Evolutionary conservation across 2,888 invertebrate genomes (phyloP), one percentile per base, ranked within the genome.

Genomic region (Parnassius mnemosyne): DNA sequence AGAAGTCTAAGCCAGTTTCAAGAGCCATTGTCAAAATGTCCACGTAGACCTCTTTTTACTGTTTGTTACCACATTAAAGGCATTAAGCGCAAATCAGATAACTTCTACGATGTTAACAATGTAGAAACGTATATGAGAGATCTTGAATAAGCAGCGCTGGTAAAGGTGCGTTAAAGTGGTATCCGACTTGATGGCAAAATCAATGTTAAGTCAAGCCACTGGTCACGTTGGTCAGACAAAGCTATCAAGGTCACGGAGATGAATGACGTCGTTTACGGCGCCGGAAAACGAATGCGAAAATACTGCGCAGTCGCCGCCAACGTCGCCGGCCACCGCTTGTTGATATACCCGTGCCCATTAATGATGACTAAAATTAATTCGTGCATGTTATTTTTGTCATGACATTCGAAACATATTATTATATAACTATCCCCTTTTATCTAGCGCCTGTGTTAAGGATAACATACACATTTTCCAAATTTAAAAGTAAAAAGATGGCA

Each of bases 241-340:
- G 10, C 25, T 51, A 9, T 10, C 65, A 46, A 62, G 64, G 69
- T 76, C 78, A 85, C 25, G 84, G 84, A 63, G 80, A 73, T 47
- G 83, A 69, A 60, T 81, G 80, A n/a, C 83, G 84, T 10, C 90
- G 89, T 65, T 94, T 89, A 70, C 93, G 92, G 64, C 94, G 89
- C 66, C 94, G 94, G 84, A 96, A 96, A 66, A 96, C 96, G 68
- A 96, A 92, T 57, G 96, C 95, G 79, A 96, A 96, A 78, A 96
- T 96, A 72, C 96, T 96, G 77, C 96, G 93, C 63, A 96, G 91
- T 16, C 96, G 93, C 87, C 96, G 95, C 96, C 96, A 96, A 67
- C 96, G 94, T 68, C 96, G 95, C 66, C 96, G 94, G 57, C 95
- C 94, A 47, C 93, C 92, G 66, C 92, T 85, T 54, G 87, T 79